Percentiles rank a stretch among this genome's conserved stretches.
phyloP scores from a whole-genome alignment of 2,797 vertebrate species.

The Phrynocephalus forsythii region DNA sequence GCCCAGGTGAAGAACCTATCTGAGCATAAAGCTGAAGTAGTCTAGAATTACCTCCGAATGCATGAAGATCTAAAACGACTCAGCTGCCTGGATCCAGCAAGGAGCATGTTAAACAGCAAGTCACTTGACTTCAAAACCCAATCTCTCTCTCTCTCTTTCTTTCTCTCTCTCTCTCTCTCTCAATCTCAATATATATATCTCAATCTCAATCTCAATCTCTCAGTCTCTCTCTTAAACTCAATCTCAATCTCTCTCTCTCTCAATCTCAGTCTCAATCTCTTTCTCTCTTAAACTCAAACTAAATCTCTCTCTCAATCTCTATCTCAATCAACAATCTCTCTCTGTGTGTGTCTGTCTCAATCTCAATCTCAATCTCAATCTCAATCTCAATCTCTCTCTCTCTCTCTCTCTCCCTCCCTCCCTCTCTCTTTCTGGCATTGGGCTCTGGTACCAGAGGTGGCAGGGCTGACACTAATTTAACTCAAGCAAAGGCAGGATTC shows the following conservation, averaged over 20 bases:
- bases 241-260: no score
- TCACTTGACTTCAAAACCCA: background rate
- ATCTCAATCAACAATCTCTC: no score
- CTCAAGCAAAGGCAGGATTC: slow-evolving; percentile 5
- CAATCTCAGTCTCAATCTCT: no score
- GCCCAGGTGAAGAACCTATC: background rate
- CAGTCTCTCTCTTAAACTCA: background rate
- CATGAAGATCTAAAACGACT: background rate
- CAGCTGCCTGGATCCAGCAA: background rate
- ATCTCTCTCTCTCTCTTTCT: no score
- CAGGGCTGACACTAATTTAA: background rate
- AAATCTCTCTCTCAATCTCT: no score
- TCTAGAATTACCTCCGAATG: background rate
- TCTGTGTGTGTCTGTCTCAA: no score
- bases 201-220: no score
- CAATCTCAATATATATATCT: background rate
- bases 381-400: no score
- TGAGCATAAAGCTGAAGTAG: background rate
- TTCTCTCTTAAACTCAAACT: no score
- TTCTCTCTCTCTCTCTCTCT: no score
- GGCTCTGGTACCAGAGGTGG: background rate
- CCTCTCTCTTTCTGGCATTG: background rate
- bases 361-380: no score
- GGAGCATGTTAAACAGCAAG: background rate
- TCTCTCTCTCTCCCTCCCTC: no score